These are phyloP conservation scores for Galbula dea DNA, from an alignment of 2,113 vertebrate species.

Conservation along the genomic window DNA sequence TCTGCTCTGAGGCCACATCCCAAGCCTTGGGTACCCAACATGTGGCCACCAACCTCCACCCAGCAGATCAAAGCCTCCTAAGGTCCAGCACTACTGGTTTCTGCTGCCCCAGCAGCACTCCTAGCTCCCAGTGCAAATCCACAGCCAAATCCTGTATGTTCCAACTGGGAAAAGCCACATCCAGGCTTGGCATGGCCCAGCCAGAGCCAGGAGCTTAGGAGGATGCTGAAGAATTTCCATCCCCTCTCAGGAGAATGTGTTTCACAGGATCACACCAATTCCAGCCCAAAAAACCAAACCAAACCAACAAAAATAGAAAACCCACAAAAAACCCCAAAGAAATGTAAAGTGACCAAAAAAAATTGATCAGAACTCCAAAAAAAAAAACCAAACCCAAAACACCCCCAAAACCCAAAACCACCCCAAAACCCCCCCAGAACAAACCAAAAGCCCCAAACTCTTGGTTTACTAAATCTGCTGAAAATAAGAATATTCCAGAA, in stretches of 20 bases:
- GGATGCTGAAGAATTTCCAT: not conserved
- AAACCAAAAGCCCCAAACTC: not conserved
- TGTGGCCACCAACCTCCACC: not conserved
- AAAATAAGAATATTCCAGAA: not conserved
- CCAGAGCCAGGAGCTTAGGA: accelerated
- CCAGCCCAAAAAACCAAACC: not conserved
- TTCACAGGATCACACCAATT: not conserved
- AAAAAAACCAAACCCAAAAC: not conserved
- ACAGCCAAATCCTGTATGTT: not conserved
- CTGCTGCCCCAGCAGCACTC: not conserved
- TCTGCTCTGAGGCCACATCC: not conserved
- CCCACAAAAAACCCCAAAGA: not conserved
- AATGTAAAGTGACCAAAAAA: not conserved
- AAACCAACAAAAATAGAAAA: no score
- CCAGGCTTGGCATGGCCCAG: not conserved
- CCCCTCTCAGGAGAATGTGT: not conserved
- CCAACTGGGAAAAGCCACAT: accelerated
- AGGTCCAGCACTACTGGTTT: not conserved
- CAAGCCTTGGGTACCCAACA: accelerated
- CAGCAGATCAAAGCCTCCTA: not conserved
- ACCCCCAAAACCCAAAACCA: no score
- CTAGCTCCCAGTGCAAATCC: not conserved
- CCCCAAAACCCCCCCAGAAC: no score
- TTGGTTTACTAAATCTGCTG: not conserved
- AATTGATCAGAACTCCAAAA: not conserved